A percentile compares a stretch with the other conserved stretches of the same genome.
These are phyloP conservation scores for Diarsia rubi DNA, from an alignment of 2,888 invertebrate genomes.

Conservation along the genomic window DNA sequence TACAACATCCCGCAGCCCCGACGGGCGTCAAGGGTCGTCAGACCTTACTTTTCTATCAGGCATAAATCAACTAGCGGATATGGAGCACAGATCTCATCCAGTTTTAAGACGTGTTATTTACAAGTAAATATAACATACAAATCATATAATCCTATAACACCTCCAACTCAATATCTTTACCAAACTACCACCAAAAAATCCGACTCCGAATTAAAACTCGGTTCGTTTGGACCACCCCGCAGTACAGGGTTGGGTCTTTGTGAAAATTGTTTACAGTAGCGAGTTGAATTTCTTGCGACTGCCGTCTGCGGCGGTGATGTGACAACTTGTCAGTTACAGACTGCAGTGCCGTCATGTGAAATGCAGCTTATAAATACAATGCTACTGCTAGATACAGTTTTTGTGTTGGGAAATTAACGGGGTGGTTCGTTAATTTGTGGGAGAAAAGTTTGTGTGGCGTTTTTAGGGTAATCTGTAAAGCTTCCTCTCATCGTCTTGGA, in stretches of 20 bases:
- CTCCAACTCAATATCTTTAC: conserved; percentile 6
- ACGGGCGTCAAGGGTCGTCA: no score
- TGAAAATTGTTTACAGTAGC: conserved; percentile 73
- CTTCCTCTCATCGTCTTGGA: no score
- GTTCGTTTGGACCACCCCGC: conserved; percentile 67
- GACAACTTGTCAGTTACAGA: conserved; percentile 78
- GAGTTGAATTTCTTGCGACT: conserved; percentile 69
- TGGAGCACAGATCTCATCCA: neutral
- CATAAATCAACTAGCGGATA: neutral
- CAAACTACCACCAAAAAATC: conserved; percentile 46
- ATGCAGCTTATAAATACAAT: conserved; percentile 65
- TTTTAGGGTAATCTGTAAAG: no score
- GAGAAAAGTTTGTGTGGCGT: neutral
- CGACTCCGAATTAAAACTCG: conserved; percentile 63
- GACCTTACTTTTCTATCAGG: neutral
- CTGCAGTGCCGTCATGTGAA: conserved; percentile 59
- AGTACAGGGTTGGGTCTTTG: conserved; percentile 70
- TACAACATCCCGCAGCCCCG: no score
- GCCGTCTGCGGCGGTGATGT: conserved; percentile 72
- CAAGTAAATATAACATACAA: neutral
- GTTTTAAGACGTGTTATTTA: neutral
- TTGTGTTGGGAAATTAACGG: conserved; percentile 46
- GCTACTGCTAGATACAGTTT: conserved; percentile 52
- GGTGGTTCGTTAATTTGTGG: conserved; percentile 16
- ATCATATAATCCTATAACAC: neutral